Base-by-base conservation (phyloP, 1,140 invertebrate species). In the Antheraea pernyi region DNA sequence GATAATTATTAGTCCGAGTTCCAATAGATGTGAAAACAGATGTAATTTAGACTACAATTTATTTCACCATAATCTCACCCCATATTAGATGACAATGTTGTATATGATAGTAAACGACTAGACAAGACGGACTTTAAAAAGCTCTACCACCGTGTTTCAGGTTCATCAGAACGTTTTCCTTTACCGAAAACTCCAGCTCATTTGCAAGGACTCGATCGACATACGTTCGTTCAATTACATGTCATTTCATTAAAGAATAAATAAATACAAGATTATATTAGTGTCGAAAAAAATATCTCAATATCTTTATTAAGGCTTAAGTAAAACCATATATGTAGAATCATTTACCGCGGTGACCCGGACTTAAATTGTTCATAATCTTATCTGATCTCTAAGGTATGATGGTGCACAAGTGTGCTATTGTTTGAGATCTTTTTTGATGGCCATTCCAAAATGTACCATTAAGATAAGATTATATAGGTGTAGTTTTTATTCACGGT, bases 361-460 rank as follows among this genome's bases (percentile, higher is more conserved):
- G 73, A 76, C 71, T 68, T 65, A 62, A 67, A 53, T 68, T 72
- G 42, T 70, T 65, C 70, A 80, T 81, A 77, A 77, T 81, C 82
- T 77, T 75, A 79, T 80, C 74, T 71, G 81, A 84, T 79, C 39
- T 53, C 68, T 60, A 75, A 74, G 72, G 75, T 69, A 71, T 68
- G 72, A 68, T 72, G 74, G 6, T 53, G 46, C 11, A 53, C 70
- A 76, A 78, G 75, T 79, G 68, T 70, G 67, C 69, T 19, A 70
- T 78, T 79, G 74, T 78, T 70, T 69, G 37, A 64, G 48, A 42
- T 53, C 46, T 53, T 53, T 30, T 65, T 67, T 59, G 37, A 67
- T 59, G 63, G 71, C 69, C 61, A n/a, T 53, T 53, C 16, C 16
- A 53, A 53, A 53, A 36, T 22, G 59, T 9, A 37, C 42, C 9